Evolutionary conservation across 1,140 invertebrate genomes (phyloP), one percentile per base, ranked within the genome.

Genomic region (Chionoecetes opilio): DNA sequence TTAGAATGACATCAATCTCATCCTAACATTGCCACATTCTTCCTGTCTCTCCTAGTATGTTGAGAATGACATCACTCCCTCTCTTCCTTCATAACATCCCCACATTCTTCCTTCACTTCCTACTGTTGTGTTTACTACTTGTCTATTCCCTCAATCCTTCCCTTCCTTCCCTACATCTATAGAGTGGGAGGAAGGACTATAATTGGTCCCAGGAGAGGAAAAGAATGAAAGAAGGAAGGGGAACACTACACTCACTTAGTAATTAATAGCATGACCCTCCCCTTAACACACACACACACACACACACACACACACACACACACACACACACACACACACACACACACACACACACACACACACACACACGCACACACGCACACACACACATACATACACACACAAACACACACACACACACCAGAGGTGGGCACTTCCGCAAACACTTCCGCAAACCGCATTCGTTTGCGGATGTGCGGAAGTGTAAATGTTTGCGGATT

Each of bases 121-220:
- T 75, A 17, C 11, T 26, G 63, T n/a, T 11, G 21, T 75, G 63
- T 75, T 75, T 75, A 75, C 63, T 75, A 75, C 63, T 75, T 75
- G 63, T n/a, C n/a, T 75, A 75, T 75, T 75, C 63, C 63, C 63
- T 75, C 63, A 75, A 75, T 75, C 63, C 63, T 75, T 26, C 63
- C 85, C 63, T 75, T 75, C 63, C 63, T 75, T 75, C 63, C 63
- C 63, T 75, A 75, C 63, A 75, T 75, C 63, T n/a, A n/a, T 75
- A 17, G 5, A n/a, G 26, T 11, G 2, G 63, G n/a, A 75, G 63
- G 63, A 17, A 75, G n/a, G 63, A 75, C 63, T 75, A n/a, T n/a
- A 75, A 75, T 75, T 75, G 63, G 63, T 75, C 63, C n/a, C 63
- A 75, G n/a, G 63, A 21, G 63, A 26, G 63, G 26, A 75, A 75